These are phyloP conservation scores for Hydraecia micacea DNA, from an alignment of 2,888 invertebrate species.

Conservation along the genomic window DNA sequence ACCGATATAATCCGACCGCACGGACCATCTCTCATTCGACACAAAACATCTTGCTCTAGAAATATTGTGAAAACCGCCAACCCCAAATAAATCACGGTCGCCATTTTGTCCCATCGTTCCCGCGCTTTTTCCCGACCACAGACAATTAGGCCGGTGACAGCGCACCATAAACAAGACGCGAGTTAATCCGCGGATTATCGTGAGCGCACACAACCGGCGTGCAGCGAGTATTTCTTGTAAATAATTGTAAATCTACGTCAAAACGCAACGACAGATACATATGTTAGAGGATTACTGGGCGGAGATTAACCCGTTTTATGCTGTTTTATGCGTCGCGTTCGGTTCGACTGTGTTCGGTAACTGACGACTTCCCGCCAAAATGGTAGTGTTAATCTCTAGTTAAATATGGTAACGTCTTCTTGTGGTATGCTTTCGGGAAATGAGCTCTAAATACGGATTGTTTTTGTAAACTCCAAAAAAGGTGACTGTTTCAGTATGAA, in stretches of 20 bases:
- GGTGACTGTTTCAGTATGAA: constrained; percentile 38
- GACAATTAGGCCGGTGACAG: constrained; percentile 84
- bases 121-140: constrained; percentile 84
- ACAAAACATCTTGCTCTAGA: constrained; percentile 88
- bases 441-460: constrained; percentile 80
- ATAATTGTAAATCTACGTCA: constrained; percentile 91
- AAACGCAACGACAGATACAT: constrained; percentile 89
- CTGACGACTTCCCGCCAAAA: constrained; percentile 86
- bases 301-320: constrained; percentile 88
- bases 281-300: constrained; percentile 86
- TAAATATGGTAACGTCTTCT: constrained; percentile 82
- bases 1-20: constrained; percentile 80
- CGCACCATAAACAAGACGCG: constrained; percentile 85
- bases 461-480: constrained; percentile 74
- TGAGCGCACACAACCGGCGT: constrained; percentile 85
- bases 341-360: constrained; percentile 73
- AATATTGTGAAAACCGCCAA: constrained; percentile 85
- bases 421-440: constrained; percentile 77
- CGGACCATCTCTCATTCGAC: constrained; percentile 84
- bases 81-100: constrained; percentile 82
- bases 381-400: constrained; percentile 81
- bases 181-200: constrained; percentile 86
- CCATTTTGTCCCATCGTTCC: constrained; percentile 83
- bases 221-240: constrained; percentile 83
- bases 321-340: constrained; percentile 84